Conservation (phyloP, 2,113 vertebrate species). For the Bos taurus region ARS-UCD2.0 NC_037348.1:63232501-63233000, state of each 20-base stretch:
- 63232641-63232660: background rate
- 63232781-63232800: background rate
- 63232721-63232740: background rate
- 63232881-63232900: background rate
- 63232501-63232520: background rate
- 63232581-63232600: background rate
- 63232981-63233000: background rate
- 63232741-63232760: no score
- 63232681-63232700: background rate
- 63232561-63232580: background rate
- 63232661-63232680: accelerated
- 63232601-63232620: accelerated
- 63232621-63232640: accelerated
- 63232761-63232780: background rate
- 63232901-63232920: background rate
- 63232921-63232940: background rate
- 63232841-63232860: no score
- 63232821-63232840: background rate
- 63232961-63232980: background rate
- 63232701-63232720: no score
- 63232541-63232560: no score
- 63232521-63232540: background rate
- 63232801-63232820: accelerated
- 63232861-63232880: background rate
- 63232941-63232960: no score